Evolutionary conservation across 2,888 invertebrate genomes (phyloP), one percentile per base, ranked within the genome.

Genomic region (Laspeyria flexula): DNA sequence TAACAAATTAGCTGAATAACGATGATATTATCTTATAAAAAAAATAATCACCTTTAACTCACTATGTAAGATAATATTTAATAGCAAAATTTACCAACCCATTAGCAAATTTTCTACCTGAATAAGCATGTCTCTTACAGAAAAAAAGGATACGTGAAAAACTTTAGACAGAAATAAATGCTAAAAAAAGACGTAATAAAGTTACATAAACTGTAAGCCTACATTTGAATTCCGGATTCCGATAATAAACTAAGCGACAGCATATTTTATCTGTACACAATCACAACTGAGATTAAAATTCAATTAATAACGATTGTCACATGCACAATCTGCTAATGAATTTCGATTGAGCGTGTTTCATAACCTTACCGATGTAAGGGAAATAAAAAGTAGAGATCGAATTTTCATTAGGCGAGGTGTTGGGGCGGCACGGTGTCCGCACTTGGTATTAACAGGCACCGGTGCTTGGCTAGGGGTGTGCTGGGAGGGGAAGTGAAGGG

Each of bases 331-430:
- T 47, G 58, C 47, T 68, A 75, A 77, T 78, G 62, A 69, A 75
- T 77, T 79, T 75, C 71, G 66, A 78, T 79, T 76, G 78, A 77
- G 71, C 73, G 72, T 79, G 57, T 57, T 65, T 76, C 73, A 71
- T 79, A 77, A 77, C 72, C 73, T 79, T 79, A 75, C 65, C 78
- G 65, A 57, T 75, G 72, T 72, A 73, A 64, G 67, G 69, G 66
- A 73, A 78, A 75, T 76, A 85, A 82, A 86, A 88, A 85, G 84
- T 82, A 85, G 74, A 84, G 87, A 89, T 88, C 77, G 87, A 85
- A 86, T 89, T 90, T 90, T 90, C 91, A 92, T 90, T 90, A 91
- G 85, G 80, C 79, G 85, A 88, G 85, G 91, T 88, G 88, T 88
- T 84, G 83, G 86, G 82, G 90, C 90, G 90, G 90, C 85, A 87